Base-by-base conservation (phyloP, 2,888 invertebrate genomes). In the Lagria hirta region DNA sequence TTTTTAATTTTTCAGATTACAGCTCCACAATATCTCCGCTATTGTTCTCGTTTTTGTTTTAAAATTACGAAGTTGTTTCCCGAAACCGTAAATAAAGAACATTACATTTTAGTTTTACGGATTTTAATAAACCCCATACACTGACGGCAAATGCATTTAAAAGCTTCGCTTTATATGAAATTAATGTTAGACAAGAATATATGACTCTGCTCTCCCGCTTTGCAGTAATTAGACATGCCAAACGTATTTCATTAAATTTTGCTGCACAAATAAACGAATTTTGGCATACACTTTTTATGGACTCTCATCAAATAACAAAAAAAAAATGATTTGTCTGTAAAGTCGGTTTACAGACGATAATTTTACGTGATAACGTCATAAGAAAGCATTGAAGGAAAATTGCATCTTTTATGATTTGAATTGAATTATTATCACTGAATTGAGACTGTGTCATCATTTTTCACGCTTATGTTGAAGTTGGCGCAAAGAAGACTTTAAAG, bases 131-230 rank as follows among this genome's bases (percentile, higher is more conserved):
- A 38, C 38, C 38, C 38, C 18, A 21, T 22, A 38, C 30, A 38
- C 38, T 38, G 38, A 38, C 38, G 23, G 38, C 28, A 16, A 38
- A 38, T 30, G 38, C 38, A 38, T 30, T 38, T 38, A 38, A 30
- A 38, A 30, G 38, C 38, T 30, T 13, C 29, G 23, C 30, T 38
- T 38, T 38, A 38, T 30, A 22, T 11, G 30, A 38, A 38, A 38
- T 38, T 38, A 38, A 38, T 38, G 38, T 38, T 38, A 38, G 38
- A 38, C 38, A 38, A 38, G 30, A 38, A 38, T 38, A 30, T 30
- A 30, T n/a, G 20, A 18, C 38, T 16, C 15, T 30, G 22, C 37
- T 37, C 29, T 37, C 15, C 28, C 16, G 38, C 17, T 30, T 32
- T 30, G 30, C 22, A 11, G 15, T 43, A 43, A 43, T 43, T 43